Conservation (phyloP, 2,113 vertebrate species). For the Pipa parva region DNA sequence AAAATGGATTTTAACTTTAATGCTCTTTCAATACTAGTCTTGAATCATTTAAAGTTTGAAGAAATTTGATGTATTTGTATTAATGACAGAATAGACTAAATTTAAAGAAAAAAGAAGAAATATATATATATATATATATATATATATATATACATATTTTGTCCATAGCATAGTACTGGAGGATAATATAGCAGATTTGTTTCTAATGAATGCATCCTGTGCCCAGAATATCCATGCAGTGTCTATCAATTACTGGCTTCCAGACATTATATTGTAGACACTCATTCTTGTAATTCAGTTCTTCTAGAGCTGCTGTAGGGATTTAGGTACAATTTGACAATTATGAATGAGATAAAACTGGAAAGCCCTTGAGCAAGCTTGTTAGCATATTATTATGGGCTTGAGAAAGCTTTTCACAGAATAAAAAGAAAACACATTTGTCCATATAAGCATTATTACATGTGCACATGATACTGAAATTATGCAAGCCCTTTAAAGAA, state of each 20-base stretch:
- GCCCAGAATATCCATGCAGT: not conserved
- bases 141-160: too few species aligned
- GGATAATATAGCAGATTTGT: too few species aligned
- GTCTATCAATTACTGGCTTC: not conserved
- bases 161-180: too few species aligned
- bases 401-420: constrained; percentile 38
- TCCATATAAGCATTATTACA: not conserved
- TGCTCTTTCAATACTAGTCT: too few species aligned
- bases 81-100: too few species aligned
- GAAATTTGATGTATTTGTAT: too few species aligned
- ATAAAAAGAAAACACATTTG: constrained; percentile 33
- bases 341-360: constrained; percentile 48
- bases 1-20: too few species aligned
- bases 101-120: too few species aligned
- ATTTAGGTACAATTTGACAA: constrained; percentile 42
- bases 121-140: too few species aligned
- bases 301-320: constrained; percentile 25
- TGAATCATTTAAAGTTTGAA: too few species aligned
- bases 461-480: constrained; percentile 11
- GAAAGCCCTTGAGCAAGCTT: constrained; percentile 46
- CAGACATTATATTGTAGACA: not conserved
- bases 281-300: constrained; percentile 8
- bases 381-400: constrained; percentile 46
- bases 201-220: not conserved
- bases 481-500: constrained; percentile 1